A percentile compares a stretch with the other conserved stretches of the same genome.
phyloP scores from a whole-genome alignment of 2,797 vertebrate genomes.

The Gallirallus australis region DNA sequence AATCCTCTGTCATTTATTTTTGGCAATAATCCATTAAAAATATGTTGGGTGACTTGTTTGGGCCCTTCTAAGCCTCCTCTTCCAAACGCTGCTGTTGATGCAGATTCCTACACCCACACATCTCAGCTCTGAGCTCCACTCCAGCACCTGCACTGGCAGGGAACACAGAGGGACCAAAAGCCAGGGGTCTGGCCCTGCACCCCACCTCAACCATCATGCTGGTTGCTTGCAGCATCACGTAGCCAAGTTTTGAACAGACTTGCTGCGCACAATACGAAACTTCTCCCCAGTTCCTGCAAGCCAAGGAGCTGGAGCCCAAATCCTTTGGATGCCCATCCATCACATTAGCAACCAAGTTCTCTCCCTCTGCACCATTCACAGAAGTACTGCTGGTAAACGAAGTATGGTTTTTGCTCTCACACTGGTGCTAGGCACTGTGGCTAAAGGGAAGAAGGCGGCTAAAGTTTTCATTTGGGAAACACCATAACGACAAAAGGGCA shows the following conservation, averaged over 20 bases:
- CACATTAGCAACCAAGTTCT: background rate
- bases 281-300: background rate
- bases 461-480: background rate
- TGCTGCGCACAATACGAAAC: background rate
- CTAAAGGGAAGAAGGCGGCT: background rate
- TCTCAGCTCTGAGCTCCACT: background rate
- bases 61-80: background rate
- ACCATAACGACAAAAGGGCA: background rate
- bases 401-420: background rate
- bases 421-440: background rate
- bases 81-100: background rate
- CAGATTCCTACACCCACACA: background rate
- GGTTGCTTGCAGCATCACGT: rapidly evolving
- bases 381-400: background rate
- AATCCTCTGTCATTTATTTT: constrained; percentile 36
- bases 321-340: background rate
- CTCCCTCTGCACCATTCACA: background rate
- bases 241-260: background rate
- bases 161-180: background rate
- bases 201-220: rapidly evolving
- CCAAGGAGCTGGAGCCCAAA: background rate
- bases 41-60: constrained; percentile 14
- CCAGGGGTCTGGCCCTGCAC: background rate
- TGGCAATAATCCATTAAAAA: constrained; percentile 8
- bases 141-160: rapidly evolving